These are phyloP conservation scores for Phainopepla nitens DNA, from an alignment of 2,113 vertebrate genomes.

Conservation along the genomic window DNA sequence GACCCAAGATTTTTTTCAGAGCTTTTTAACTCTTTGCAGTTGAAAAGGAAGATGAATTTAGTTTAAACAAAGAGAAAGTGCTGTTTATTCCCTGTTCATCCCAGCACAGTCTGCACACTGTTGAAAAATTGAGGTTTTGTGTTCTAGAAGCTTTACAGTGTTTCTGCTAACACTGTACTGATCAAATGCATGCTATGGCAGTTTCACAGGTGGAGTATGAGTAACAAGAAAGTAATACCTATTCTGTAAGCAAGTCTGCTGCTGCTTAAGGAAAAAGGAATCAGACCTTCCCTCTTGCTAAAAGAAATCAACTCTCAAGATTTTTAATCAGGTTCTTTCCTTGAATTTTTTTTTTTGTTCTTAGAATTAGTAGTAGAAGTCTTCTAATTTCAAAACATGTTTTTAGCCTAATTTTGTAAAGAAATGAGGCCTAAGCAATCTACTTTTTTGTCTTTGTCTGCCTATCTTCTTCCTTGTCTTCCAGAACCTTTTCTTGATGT, in stretches of 20 bases:
- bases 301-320: not conserved
- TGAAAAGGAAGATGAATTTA: not conserved
- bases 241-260: not conserved
- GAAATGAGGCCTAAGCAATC: not conserved
- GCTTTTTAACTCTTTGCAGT: not conserved
- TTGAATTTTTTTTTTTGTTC: not conserved
- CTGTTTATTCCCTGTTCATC: not conserved
- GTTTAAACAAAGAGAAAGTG: not conserved
- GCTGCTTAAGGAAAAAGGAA: not conserved
- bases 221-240: conserved; percentile 16
- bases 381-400: not conserved
- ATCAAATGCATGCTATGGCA: not conserved
- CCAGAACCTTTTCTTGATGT: not conserved
- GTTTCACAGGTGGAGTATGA: conserved; percentile 10
- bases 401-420: not conserved
- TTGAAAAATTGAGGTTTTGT: conserved; percentile 13
- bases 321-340: not conserved
- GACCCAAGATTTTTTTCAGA: not conserved
- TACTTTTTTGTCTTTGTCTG: not conserved
- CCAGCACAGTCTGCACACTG: not conserved
- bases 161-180: not conserved
- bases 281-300: not conserved
- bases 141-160: not conserved
- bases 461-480: not conserved
- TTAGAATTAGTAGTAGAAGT: not conserved